Percentiles rank a stretch among this genome's conserved stretches.
phyloP scores from a whole-genome alignment of 1,140 invertebrate genomes.

The Trypoxylus dichotomus region DNA sequence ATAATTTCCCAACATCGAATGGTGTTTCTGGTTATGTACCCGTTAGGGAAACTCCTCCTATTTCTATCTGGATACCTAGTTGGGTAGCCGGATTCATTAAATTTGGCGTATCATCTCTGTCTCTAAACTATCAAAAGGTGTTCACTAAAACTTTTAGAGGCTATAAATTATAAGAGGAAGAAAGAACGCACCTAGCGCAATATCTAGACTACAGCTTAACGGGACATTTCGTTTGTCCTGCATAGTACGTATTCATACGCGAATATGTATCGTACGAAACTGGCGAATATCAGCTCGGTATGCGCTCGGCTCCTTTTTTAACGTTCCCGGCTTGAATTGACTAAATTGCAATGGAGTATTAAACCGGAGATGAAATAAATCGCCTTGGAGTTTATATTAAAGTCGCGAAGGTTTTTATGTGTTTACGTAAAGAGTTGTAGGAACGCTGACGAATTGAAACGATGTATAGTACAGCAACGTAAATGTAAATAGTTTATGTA shows the following conservation, averaged over 20 bases:
- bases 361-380: constrained; percentile 10
- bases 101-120: too few relatives aligned
- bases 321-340: neutral
- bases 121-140: too few relatives aligned
- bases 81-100: too few relatives aligned
- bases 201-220: too few relatives aligned
- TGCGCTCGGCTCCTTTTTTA: neutral
- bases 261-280: neutral
- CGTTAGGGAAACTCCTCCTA: too few relatives aligned
- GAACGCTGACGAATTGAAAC: constrained; percentile 5
- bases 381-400: constrained; percentile 24
- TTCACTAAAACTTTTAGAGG: too few relatives aligned
- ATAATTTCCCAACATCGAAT: too few relatives aligned
- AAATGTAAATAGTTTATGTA: constrained; percentile 21
- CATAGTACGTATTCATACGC: neutral
- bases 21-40: too few relatives aligned
- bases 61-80: too few relatives aligned
- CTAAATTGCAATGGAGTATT: constrained; percentile 21
- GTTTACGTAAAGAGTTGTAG: neutral
- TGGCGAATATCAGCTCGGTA: neutral
- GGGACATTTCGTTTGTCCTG: too few relatives aligned
- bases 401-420: constrained; percentile 16
- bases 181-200: too few relatives aligned
- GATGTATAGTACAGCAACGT: neutral
- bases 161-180: too few relatives aligned